phyloP scores from a whole-genome alignment of 2,797 vertebrate species.

The Pangasius sanitwongsei region DNA sequence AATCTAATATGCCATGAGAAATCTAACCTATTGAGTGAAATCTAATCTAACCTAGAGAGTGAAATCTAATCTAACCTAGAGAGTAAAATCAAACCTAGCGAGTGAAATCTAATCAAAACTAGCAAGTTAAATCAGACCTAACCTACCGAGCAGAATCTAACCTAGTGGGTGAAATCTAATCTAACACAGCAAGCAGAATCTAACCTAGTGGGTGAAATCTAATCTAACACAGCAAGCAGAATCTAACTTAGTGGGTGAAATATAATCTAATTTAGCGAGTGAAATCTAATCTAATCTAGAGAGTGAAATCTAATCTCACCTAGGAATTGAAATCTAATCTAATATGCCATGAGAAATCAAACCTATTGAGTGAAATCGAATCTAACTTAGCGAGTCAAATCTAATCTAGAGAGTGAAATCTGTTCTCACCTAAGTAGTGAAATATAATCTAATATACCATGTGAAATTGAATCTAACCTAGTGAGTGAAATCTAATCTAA shows the following conservation, averaged over 20 bases:
- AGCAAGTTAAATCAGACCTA: neutral
- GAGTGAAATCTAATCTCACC: neutral
- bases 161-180: neutral
- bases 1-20: neutral
- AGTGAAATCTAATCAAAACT: too few relatives aligned
- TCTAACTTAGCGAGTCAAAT: neutral
- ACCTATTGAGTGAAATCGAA: too few relatives aligned
- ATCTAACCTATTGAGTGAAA: neutral
- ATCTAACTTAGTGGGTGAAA: too few relatives aligned
- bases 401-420: neutral
- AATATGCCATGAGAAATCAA: too few relatives aligned
- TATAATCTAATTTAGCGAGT: neutral
- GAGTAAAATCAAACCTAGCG: neutral
- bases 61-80: neutral
- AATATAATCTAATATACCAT: neutral
- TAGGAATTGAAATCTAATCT: neutral
- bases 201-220: neutral
- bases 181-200: too few relatives aligned
- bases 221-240: too few relatives aligned
- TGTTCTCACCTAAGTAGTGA: neutral
- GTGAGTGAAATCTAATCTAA: neutral
- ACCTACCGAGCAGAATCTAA: neutral
- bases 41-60: too few relatives aligned
- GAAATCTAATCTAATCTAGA: too few relatives aligned
- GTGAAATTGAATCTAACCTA: too few relatives aligned